Base-by-base conservation (phyloP, 2,113 vertebrate species). In the Myotis davidii region DNA sequence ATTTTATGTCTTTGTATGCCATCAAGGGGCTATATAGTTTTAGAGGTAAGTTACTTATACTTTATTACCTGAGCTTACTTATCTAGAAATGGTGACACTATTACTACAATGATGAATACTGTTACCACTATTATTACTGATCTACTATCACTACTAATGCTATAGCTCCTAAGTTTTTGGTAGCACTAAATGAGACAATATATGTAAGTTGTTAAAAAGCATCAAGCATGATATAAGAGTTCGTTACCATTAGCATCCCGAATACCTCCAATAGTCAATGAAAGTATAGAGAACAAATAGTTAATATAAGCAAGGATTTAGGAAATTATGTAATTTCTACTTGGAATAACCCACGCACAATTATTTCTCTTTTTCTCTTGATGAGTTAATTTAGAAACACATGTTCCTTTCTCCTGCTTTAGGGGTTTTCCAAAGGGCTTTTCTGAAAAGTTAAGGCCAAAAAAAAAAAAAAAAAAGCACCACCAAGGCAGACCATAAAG, bases 341-440 rank as follows among this genome's bases (percentile, higher is more conserved):
- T 79, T 95, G 64, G 56, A 90, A 76, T 85, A 81, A 88, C 72
- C 16, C 61, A 48, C n/a, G 50, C 1, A 73, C 77, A 50, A 65
- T 84, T 69, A 54, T 70, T 81, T 95, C 90, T 92, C 65, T 91
- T 91, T 70, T 81, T 95, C 90, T 92, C 65, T 91, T 91, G 67
- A 85, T 97, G 42, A 94, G 25, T n/a, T 94, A 85, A 90, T 95
- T 94, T 94, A 70, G 88, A 96, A 95, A 94, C 39, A 84, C 82
- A 77, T 54, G 61, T 85, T 95, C 29, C 65, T 78, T 91, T 69
- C 32, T 92, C 69, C 48, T 69, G 69, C 21, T 79, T 88, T 83
- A 88, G 94, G 94, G 95, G 61, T 59, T 97, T 97, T 96, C 94
- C 97, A 94, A 88, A 96, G 95, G 93, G 32, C 21, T 97, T 97